Percentiles rank a stretch among this genome's conserved stretches.
phyloP scores from a whole-genome alignment of 2,113 vertebrate species.

The Strix uralensis region DNA sequence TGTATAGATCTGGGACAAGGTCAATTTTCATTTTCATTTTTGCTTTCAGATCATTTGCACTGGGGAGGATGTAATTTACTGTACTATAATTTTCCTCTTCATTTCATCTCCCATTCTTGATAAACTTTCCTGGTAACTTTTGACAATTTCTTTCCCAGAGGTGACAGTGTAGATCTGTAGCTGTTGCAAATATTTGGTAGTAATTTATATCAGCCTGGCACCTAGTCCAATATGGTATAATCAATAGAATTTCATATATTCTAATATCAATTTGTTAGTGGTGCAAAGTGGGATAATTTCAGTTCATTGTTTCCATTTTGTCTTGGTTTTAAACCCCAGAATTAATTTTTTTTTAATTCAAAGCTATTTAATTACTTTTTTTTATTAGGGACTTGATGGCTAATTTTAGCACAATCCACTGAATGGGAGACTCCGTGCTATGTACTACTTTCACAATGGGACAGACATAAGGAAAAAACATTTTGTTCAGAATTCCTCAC shows the following conservation, averaged over 20 bases:
- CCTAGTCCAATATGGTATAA: not conserved
- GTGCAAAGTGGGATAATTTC: not conserved
- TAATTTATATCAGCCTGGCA: not conserved
- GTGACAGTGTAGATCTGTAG: not conserved
- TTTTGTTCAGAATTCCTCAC: not conserved
- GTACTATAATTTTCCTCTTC: not conserved
- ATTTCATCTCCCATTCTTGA: not conserved
- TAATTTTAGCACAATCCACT: not conserved
- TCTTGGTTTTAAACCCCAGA: not conserved
- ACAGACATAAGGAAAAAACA: not conserved
- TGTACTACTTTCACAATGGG: not conserved
- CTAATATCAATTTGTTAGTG: not conserved
- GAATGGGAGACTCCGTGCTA: not conserved
- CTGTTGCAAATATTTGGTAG: not conserved
- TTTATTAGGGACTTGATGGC: not conserved
- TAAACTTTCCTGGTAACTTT: not conserved
- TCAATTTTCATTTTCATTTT: conserved; percentile 29
- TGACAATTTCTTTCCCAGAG: not conserved
- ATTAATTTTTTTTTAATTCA: not conserved
- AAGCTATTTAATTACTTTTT: not conserved
- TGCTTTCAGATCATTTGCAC: conserved; percentile 21
- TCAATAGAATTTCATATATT: not conserved
- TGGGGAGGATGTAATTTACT: not conserved
- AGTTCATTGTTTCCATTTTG: not conserved
- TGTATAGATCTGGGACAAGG: not conserved